Evolutionary conservation across 2,797 vertebrate genomes (phyloP).

Genomic region (Cyclopterus lumpus): DNA sequence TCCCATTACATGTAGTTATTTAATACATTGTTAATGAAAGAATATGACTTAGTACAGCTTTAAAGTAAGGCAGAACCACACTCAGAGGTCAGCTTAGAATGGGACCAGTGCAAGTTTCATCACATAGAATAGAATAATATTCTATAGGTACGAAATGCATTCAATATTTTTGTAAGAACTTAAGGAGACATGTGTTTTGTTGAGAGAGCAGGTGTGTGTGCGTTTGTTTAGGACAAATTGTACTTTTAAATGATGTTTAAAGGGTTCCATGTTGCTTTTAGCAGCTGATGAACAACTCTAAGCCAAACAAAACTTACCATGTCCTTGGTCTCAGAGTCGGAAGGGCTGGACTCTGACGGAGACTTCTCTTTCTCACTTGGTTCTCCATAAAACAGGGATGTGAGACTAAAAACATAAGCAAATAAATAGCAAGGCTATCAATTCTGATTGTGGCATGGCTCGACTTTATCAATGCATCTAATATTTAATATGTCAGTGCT

Average conservation of each 20-base stretch:
- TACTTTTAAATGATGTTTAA: conserved; percentile 10
- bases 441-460: conserved; percentile 9
- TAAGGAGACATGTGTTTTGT: conserved; percentile 18
- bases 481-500: background rate
- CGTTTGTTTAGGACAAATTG: conserved; percentile 4
- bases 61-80: background rate
- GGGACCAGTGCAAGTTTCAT: background rate
- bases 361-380: conserved; percentile 97
- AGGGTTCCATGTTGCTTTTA: background rate
- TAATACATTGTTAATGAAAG: background rate
- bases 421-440: conserved; percentile 9
- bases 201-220: background rate
- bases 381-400: conserved; percentile 96
- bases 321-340: conserved; percentile 91
- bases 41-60: background rate
- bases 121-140: background rate
- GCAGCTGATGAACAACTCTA: conserved; percentile 11
- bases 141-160: background rate
- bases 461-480: background rate
- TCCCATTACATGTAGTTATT: background rate
- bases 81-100: background rate
- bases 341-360: conserved; percentile 91
- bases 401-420: conserved; percentile 83
- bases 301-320: conserved; percentile 66
- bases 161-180: conserved; percentile 7